Base-by-base conservation (phyloP, 2,888 invertebrate genomes). In the Bibio marci region DNA sequence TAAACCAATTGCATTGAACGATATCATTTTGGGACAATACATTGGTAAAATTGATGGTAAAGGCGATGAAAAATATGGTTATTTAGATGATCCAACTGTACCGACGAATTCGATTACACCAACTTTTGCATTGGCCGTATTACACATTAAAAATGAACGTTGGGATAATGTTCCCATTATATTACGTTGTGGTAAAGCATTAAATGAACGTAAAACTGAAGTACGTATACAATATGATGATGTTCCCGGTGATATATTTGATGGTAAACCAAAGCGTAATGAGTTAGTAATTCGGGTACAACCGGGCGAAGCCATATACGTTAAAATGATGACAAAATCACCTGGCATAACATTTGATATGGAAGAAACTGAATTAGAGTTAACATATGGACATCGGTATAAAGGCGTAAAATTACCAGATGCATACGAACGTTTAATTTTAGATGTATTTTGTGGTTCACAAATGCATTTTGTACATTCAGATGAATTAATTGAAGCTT, bases 101-200 rank as follows among this genome's bases (percentile, higher is more conserved):
- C 90, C 92, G 2, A 66, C 73, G 31, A 75, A 68, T 50, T 98
- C 97, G 2, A 71, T 73, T 1, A 97, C 97, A 3, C 91, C 97
- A 18, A 99, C 98, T 1, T 99, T 81, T 67, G 95, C 95, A 2
- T 63, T 87, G 49, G 87, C 86, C 35, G 82, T 80, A 15, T 62
- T 92, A 32, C 76, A 71, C 54, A 94, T 98, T 42, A 83, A 88
- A 50, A 99, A 95, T 62, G 94, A 97, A 53, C 74, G 97, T 47
- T 99, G 98, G 98, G 91, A 97, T 59, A 95, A 92, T 14, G 94
- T 98, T 3, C 98, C 98, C 1, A 98, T 99, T 56, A 83, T 99
- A 47, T 66, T 98, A 8, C 76, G 88, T 39, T 97, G 95, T 66
- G 98, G 97, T 41, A 97, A 98, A 74, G 98, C 97, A 11, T 64